Evolutionary conservation across 1,140 invertebrate genomes (phyloP).

Genomic region (Vollenhovia emeryi): DNA sequence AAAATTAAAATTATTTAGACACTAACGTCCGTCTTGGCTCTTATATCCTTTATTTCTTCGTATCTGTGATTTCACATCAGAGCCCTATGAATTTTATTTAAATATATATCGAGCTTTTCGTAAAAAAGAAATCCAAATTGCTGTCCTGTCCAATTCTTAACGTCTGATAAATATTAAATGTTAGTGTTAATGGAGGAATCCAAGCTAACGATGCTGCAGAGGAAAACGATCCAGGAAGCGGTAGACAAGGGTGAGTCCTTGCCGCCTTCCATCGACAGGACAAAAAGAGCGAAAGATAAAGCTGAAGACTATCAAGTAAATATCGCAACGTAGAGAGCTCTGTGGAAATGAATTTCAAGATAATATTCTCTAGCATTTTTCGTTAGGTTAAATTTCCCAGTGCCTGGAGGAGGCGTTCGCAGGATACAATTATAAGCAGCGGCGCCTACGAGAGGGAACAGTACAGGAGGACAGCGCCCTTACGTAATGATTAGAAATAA

Average conservation of each 20-base stretch:
- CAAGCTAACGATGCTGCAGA: slow-evolving; percentile 83
- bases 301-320: slow-evolving; percentile 63
- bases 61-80: no score
- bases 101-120: not conserved
- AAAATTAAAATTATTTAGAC: no score
- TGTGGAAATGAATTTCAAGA: not conserved
- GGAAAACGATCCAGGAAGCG: slow-evolving; percentile 80
- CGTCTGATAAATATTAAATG: not conserved
- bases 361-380: not conserved
- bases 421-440: slow-evolving; percentile 77
- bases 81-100: no score
- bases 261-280: slow-evolving; percentile 54
- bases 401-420: slow-evolving; percentile 75
- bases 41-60: no score
- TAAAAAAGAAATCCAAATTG: not conserved
- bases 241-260: slow-evolving; percentile 82
- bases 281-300: slow-evolving; percentile 26
- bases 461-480: slow-evolving; percentile 79
- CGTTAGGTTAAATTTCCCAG: slow-evolving; percentile 66
- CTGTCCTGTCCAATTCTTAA: not conserved
- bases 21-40: no score
- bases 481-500: slow-evolving; percentile 76
- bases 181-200: slow-evolving; percentile 85
- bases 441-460: slow-evolving; percentile 83
- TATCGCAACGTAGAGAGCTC: not conserved